Evolutionary conservation across 2,797 vertebrate species (phyloP).

Genomic region (Pseudocheirus occidentalis): DNA sequence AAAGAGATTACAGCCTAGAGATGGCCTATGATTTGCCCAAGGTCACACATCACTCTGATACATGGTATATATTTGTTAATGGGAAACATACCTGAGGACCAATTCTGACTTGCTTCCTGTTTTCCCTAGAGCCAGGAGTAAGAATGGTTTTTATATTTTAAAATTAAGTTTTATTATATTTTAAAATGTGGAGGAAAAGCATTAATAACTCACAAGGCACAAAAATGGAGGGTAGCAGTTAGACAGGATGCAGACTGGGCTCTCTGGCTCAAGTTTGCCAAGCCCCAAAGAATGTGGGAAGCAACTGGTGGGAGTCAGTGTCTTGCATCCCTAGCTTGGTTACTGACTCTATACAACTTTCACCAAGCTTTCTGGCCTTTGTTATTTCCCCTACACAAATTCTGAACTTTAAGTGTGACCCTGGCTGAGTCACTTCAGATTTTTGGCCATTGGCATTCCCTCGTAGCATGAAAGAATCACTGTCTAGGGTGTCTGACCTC

Average conservation of each 20-base stretch:
- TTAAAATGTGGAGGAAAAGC: not conserved
- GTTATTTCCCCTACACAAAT: not conserved
- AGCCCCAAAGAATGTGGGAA: not conserved
- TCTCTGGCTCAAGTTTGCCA: not conserved
- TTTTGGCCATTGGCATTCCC: not conserved
- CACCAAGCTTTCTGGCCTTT: not conserved
- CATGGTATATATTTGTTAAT: not conserved
- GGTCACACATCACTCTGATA: not conserved
- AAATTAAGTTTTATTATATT: not conserved
- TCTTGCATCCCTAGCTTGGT: not conserved
- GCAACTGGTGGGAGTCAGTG: not conserved
- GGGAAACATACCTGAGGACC: not conserved
- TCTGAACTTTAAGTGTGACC: not conserved
- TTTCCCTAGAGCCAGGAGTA: not conserved
- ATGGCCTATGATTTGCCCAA: not conserved
- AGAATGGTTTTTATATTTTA: not conserved
- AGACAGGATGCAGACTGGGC: not conserved
- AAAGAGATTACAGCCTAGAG: not conserved
- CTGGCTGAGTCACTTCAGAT: too few species aligned
- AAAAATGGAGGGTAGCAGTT: not conserved
- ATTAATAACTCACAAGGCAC: not conserved
- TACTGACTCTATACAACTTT: not conserved
- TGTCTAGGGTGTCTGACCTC: not conserved
- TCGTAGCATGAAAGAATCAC: not conserved
- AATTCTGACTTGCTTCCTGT: not conserved